These are phyloP conservation scores for Leistus spinibarbis DNA, from an alignment of 2,888 invertebrate genomes.

Conservation along the genomic window DNA sequence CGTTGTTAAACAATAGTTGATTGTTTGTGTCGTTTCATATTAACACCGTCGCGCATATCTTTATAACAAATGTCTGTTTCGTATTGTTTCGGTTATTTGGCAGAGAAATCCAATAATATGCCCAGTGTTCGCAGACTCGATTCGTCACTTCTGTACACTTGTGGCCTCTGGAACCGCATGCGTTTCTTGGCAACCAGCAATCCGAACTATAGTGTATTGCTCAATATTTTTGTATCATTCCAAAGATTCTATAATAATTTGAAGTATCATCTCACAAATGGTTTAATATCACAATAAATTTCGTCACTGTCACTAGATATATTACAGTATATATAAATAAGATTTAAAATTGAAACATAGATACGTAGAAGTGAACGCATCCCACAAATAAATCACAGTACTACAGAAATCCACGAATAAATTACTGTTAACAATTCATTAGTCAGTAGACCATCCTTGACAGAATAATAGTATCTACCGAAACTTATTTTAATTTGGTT, in stretches of 20 bases:
- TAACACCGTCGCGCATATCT: slow-evolving; percentile 6
- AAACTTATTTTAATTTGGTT: not conserved
- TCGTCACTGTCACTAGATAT: too few species aligned
- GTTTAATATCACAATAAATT: too few species aligned
- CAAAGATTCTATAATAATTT: not conserved
- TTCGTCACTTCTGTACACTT: not conserved
- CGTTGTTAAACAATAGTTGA: slow-evolving; percentile 1
- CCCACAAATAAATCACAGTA: too few species aligned
- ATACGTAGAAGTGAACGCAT: too few species aligned
- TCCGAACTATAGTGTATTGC: not conserved
- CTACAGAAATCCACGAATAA: too few species aligned
- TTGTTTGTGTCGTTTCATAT: not conserved
- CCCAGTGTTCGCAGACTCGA: not conserved
- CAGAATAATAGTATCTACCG: too few species aligned
- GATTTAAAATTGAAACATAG: too few species aligned
- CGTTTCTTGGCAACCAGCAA: not conserved
- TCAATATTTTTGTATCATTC: not conserved
- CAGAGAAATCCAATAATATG: slow-evolving; percentile 28
- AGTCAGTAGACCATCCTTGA: too few species aligned
- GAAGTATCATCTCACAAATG: too few species aligned
- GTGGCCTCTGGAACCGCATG: not conserved
- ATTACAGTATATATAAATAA: too few species aligned
- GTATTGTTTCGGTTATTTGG: slow-evolving; percentile 4
- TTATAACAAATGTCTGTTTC: slow-evolving; percentile 17
- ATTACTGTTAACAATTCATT: too few species aligned